Evolutionary conservation across 2,797 vertebrate genomes (phyloP).

Genomic region (Lepidocolaptes lacrymiger): DNA sequence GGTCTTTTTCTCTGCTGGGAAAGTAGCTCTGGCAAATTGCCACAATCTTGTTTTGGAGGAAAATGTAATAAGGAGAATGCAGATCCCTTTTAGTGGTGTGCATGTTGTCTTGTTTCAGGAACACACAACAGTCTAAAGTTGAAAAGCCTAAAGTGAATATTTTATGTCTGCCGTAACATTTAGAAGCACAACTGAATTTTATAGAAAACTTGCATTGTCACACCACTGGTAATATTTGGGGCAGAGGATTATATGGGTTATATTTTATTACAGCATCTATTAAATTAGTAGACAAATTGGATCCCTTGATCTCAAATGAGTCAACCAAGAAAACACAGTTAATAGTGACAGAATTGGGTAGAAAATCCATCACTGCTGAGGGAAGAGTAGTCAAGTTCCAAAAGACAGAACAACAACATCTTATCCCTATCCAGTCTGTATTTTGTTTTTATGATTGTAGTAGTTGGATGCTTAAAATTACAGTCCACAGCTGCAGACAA

Average conservation of each 20-base stretch:
- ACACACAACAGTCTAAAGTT: background rate
- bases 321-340: background rate
- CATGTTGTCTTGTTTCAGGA: background rate
- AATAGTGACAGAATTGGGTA: background rate
- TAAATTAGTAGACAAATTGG: background rate
- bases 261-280: background rate
- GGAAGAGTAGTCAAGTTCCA: no score
- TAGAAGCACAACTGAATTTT: background rate
- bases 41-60: background rate
- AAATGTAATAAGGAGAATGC: background rate
- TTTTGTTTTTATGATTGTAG: background rate
- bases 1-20: background rate
- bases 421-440: background rate
- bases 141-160: background rate
- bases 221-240: background rate
- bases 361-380: background rate
- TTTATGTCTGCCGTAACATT: background rate
- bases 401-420: no score
- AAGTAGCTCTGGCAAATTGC: background rate
- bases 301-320: background rate
- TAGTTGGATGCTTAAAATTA: background rate
- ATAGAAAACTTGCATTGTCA: background rate
- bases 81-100: background rate
- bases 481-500: background rate
- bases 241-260: background rate